phyloP scores from a whole-genome alignment of 2,113 vertebrate genomes.

The Egretta garzetta region DNA sequence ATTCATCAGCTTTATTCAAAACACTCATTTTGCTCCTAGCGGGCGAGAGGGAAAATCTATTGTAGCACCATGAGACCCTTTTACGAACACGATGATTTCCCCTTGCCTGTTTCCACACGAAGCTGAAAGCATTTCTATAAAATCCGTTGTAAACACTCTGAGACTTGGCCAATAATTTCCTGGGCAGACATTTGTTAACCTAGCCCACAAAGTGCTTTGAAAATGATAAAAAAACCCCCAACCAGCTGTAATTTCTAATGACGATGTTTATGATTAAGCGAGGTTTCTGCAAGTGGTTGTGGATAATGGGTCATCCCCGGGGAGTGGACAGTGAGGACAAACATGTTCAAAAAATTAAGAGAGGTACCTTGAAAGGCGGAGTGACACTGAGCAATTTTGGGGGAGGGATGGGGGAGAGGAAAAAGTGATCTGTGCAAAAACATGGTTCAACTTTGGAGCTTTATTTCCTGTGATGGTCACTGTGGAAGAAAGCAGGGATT shows the following conservation, averaged over 20 bases:
- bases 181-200: neutral
- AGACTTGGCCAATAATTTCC: neutral
- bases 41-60: neutral
- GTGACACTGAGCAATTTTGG: neutral
- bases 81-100: neutral
- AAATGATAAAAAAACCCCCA: neutral
- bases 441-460: neutral
- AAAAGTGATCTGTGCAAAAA: neutral
- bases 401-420: neutral
- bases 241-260: neutral
- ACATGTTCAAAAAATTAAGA: neutral
- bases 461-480: neutral
- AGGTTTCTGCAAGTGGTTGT: neutral
- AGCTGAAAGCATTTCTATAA: neutral
- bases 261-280: neutral
- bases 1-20: constrained; percentile 11
- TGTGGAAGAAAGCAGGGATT: neutral
- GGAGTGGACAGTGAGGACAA: neutral
- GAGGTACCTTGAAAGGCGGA: neutral
- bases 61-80: neutral
- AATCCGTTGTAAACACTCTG: neutral
- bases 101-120: neutral
- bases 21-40: neutral
- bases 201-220: neutral
- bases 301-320: neutral